Evolutionary conservation across 2,113 vertebrate species (phyloP).

Genomic region (Tachycineta bicolor): DNA sequence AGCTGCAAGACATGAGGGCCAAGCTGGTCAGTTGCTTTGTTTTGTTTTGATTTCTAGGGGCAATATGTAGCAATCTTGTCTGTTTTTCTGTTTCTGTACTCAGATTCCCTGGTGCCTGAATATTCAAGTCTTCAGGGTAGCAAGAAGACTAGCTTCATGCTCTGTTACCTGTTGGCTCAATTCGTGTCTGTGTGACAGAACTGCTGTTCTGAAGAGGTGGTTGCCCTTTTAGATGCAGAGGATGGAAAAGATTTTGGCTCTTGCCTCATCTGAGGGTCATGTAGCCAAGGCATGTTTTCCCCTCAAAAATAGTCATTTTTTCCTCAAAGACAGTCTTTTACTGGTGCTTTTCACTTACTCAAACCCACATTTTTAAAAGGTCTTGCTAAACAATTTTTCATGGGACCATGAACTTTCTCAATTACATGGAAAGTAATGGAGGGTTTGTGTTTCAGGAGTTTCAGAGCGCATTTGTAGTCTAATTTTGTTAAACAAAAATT

Average conservation of each 20-base stretch:
- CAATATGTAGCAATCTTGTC: neutral
- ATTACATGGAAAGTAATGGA: fast-evolving
- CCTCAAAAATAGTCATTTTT: neutral
- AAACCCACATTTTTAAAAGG: neutral
- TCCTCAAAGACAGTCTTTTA: neutral
- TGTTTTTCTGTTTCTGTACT: neutral
- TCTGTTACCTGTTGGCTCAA: neutral
- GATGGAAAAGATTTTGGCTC: neutral
- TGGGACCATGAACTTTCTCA: neutral
- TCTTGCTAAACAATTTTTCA: neutral
- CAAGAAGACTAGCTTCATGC: neutral
- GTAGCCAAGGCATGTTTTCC: neutral
- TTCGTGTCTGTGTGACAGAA: neutral
- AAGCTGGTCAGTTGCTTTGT: neutral
- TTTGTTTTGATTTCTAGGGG: slow-evolving; percentile 33
- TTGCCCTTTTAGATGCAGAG: neutral
- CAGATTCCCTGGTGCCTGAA: neutral
- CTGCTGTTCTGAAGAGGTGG: neutral
- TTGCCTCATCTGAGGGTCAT: neutral
- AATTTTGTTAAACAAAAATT: neutral
- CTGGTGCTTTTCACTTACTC: neutral
- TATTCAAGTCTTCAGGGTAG: neutral
- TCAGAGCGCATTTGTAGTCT: neutral
- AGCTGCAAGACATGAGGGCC: slow-evolving; percentile 29
- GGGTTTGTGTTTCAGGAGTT: neutral